These are phyloP conservation scores for Leucoraja ocellata DNA, from an alignment of 2,797 vertebrate species.

Conservation along the genomic window DNA sequence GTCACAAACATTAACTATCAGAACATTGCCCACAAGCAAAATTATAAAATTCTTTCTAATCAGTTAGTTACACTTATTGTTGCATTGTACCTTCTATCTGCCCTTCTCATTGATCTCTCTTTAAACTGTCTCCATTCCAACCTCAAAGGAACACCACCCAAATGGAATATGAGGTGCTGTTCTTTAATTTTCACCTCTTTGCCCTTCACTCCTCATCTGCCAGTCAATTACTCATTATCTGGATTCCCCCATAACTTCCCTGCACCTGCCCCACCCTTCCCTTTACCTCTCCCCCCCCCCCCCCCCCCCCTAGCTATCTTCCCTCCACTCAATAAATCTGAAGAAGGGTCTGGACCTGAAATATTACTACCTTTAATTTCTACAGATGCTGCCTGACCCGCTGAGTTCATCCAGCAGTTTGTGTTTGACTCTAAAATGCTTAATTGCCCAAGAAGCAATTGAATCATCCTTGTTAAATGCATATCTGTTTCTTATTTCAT, in stretches of 20 bases:
- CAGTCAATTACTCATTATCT: no score
- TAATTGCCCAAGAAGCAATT: neutral
- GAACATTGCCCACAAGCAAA: neutral
- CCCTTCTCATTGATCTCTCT: neutral
- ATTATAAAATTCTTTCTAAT: neutral
- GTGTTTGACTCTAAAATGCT: neutral
- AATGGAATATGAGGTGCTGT: neutral
- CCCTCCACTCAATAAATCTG: no score
- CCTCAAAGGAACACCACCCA: neutral
- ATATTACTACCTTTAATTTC: no score
- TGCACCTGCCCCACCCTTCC: no score
- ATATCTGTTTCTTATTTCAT: neutral
- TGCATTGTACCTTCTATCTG: neutral
- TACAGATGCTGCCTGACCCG: no score
- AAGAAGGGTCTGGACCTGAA: no score
- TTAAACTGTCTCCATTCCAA: neutral
- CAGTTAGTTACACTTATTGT: neutral
- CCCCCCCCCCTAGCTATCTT: no score
- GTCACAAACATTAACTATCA: neutral
- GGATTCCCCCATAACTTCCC: no score
- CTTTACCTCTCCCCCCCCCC: no score
- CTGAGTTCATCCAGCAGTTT: no score
- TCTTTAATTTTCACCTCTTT: no score
- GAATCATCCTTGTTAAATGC: neutral
- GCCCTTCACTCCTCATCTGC: no score